Base-by-base conservation (phyloP, 2,888 invertebrate species). In the Tineola bisselliella region DNA sequence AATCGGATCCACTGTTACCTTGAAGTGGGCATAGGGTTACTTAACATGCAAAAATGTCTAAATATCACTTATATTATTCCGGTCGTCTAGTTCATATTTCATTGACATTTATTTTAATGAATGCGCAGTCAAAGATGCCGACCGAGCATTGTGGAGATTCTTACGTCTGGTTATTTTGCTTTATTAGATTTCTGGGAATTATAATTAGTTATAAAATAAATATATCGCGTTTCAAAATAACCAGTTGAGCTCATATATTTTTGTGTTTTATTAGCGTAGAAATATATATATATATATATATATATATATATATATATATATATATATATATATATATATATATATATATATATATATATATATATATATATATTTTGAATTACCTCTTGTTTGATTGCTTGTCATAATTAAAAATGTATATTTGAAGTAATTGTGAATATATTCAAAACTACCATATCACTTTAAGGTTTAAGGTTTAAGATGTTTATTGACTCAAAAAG, bases 31-130 rank as follows among this genome's bases (percentile, higher is more conserved):
- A 48, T 54, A 18, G 54, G 25, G 25, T 54, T 54, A 25, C 25
- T 54, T 54, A 48, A 54, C 25, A 54, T 54, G 54, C 54, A 54
- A 54, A 54, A 54, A 54, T 54, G 54, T 25, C 54, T 25, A 54
- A 54, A 25, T 25, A 54, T 54, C 54, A 54, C 25, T 18, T 54
- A 54, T 54, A 48, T 48, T 48, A 18, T 18, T 6, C 18, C 54
- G 54, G 25, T 25, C 48, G 17, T 48, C 48, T 17, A 54, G 54
- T 54, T 54, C 54, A 54, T 54, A 54, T 54, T 54, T 54, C 25
- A 54, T 19, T 54, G 54, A 54, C 54, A 54, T 54, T 54, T 54
- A 54, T 54, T 54, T 25, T 54, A 58, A 58, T 33, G 58, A 58
- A 33, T 33, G 58, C 17, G 4, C 33, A 33, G 1, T 33, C 58